Conservation (phyloP, 23 tunicate genomes). For the Halocynthia aurantium region DNA sequence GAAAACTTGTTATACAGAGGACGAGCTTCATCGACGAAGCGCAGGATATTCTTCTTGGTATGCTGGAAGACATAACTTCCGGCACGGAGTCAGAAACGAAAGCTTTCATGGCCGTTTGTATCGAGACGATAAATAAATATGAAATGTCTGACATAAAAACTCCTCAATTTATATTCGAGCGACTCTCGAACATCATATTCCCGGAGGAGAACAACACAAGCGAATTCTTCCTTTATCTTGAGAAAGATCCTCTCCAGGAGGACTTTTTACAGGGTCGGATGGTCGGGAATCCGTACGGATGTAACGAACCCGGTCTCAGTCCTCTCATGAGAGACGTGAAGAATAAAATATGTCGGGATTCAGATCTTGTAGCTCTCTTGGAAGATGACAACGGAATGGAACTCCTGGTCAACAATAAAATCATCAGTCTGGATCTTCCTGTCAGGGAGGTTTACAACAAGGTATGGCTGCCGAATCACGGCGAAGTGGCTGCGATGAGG, state of each 20-base stretch:
- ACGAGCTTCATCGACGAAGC: slow-evolving; percentile 93
- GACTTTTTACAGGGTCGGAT: slow-evolving; percentile 95
- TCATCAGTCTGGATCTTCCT: slow-evolving; percentile 83
- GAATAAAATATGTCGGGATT: slow-evolving; percentile 95
- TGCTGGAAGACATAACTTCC: slow-evolving; percentile 82
- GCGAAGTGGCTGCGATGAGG: slow-evolving; percentile 92
- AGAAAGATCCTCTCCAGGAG: slow-evolving; percentile 97
- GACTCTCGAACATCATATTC: slow-evolving; percentile 84
- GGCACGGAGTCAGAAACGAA: slow-evolving; percentile 80
- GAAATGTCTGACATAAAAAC: slow-evolving; percentile 69
- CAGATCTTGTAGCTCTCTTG: slow-evolving; percentile 89
- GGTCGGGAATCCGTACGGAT: slow-evolving; percentile 95
- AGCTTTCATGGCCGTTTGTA: slow-evolving; percentile 88
- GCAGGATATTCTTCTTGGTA: slow-evolving; percentile 74
- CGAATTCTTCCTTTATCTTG: slow-evolving; percentile 89
- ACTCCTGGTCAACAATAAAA: slow-evolving; percentile 89
- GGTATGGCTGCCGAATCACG: slow-evolving; percentile 80
- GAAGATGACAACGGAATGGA: slow-evolving; percentile 99
- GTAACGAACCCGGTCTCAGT: slow-evolving; percentile 77
- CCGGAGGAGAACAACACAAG: slow-evolving; percentile 91
- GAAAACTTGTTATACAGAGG: slow-evolving; percentile 81
- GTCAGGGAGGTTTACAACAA: slow-evolving; percentile 96
- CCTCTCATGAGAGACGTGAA: slow-evolving; percentile 96
- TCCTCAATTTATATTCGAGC: slow-evolving; percentile 95
- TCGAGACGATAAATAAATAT: slow-evolving; percentile 89